Base-by-base conservation (phyloP, 1,140 invertebrate genomes). In the Coptotermes formosanus region DNA sequence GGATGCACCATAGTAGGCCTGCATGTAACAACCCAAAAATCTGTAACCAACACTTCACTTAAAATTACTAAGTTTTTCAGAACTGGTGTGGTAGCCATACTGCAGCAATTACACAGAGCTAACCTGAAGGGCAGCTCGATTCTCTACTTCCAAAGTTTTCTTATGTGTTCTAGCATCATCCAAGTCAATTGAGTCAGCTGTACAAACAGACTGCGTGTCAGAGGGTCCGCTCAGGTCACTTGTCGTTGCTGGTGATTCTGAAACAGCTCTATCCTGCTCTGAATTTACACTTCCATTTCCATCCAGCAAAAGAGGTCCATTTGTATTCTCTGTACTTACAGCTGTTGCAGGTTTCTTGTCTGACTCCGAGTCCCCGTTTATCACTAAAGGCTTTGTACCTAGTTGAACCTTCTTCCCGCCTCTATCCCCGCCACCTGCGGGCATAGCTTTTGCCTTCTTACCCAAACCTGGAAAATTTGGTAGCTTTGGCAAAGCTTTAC, bases 401-500 rank as follows among this genome's bases (percentile, higher is more conserved):
- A n/a, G 52, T 19, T 52, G 45, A 84, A 19, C 19, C 45, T 84
- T 84, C 38, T 48, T 83, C 9, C 52, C 48, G 25, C 30, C 45
- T 25, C 16, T 21, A 52, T n/a, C 45, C 21, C 82, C 43, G 30
- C 44, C 9, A n/a, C 16, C 44, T 52, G 48, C 16, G n/a, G 83
- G n/a, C 11, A n/a, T 30, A 48, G 83, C 89, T 84, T 89, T 87
- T 11, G 88, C 89, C 85, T 89, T 89, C 87, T 89, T 89, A 23
- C 89, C 89, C 86, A 90, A 88, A 85, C 87, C 89, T 38, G 89
- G 89, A 38, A 87, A 87, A n/a, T 59, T 86, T 23, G 89, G 89
- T 85, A 90, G 88, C 84, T 89, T 89, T 14, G 89, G 89, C n/a
- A 90, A 86, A 87, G 38, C 81, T 88, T 89, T 82, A 87, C 86